phyloP scores from a whole-genome alignment of 2,888 invertebrate species.

The Nipponacmea schrenckii region DNA sequence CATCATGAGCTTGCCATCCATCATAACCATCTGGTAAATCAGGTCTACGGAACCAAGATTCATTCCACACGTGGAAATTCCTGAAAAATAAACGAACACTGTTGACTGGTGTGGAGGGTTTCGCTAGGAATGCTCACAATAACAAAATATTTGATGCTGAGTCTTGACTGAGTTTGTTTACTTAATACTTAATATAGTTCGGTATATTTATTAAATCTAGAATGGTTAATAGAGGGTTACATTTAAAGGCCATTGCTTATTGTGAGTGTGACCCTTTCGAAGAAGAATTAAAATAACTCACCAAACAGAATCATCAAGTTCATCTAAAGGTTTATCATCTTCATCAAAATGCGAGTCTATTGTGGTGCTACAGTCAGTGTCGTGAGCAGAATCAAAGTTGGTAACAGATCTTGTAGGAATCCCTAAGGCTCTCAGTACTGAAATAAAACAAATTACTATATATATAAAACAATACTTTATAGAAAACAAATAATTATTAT shows the following conservation, averaged over 20 bases:
- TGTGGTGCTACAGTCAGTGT: conserved; percentile 60
- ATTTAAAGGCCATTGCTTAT: too few species aligned
- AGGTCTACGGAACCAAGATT: conserved; percentile 56
- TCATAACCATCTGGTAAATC: conserved; percentile 62
- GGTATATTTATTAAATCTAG: too few species aligned
- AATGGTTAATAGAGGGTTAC: too few species aligned
- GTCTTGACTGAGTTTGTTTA: too few species aligned
- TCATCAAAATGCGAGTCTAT: conserved; percentile 66
- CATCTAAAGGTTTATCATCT: conserved; percentile 74
- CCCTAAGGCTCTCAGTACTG: conserved; percentile 55
- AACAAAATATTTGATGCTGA: too few species aligned
- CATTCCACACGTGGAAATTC: conserved; percentile 67
- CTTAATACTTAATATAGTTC: too few species aligned
- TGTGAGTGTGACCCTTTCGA: too few species aligned
- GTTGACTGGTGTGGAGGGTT: background rate
- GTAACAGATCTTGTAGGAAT: conserved; percentile 62
- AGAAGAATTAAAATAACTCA: conserved; percentile 28
- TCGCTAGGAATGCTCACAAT: too few species aligned
- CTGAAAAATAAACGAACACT: conserved; percentile 31
- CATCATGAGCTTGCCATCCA: conserved; percentile 65
- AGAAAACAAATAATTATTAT: too few species aligned
- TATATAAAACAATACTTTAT: too few species aligned
- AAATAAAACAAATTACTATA: conserved; percentile 7
- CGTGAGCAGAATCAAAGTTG: conserved; percentile 63
- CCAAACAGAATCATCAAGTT: conserved; percentile 81